phyloP scores from a whole-genome alignment of 2,113 vertebrate species.

The Carassius carassius region DNA sequence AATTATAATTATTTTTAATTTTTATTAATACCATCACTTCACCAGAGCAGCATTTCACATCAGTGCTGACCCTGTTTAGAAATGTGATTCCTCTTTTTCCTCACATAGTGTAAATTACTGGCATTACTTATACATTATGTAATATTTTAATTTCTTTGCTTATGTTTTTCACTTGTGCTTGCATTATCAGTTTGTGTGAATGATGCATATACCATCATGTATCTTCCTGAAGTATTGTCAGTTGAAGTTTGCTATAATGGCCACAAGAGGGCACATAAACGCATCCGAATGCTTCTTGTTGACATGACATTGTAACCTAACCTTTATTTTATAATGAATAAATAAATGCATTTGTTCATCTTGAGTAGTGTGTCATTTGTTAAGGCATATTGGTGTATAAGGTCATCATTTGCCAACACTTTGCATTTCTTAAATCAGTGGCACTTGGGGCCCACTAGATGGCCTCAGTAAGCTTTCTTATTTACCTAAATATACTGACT shows the following conservation, averaged over 20 bases:
- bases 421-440: background rate
- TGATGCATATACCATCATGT: background rate
- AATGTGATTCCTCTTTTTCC: background rate
- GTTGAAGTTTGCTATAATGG: constrained; percentile 42
- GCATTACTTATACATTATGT: background rate
- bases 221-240: constrained; percentile 2
- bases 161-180: background rate
- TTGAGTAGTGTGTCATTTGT: background rate
- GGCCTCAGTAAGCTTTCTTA: background rate
- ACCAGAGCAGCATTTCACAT: constrained; percentile 7
- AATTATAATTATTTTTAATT: no score
- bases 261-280: constrained; percentile 64
- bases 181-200: background rate
- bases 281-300: background rate
- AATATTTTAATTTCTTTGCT: background rate
- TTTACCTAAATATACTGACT: background rate
- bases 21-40: background rate
- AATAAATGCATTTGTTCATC: constrained; percentile 7
- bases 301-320: background rate
- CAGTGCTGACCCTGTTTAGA: background rate
- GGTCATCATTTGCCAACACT: background rate
- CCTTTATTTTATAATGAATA: constrained; percentile 25
- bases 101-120: background rate
- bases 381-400: background rate
- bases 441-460: background rate